Conservation (phyloP, 2,797 vertebrate species). For the Platyrinchus mystaceus region DNA sequence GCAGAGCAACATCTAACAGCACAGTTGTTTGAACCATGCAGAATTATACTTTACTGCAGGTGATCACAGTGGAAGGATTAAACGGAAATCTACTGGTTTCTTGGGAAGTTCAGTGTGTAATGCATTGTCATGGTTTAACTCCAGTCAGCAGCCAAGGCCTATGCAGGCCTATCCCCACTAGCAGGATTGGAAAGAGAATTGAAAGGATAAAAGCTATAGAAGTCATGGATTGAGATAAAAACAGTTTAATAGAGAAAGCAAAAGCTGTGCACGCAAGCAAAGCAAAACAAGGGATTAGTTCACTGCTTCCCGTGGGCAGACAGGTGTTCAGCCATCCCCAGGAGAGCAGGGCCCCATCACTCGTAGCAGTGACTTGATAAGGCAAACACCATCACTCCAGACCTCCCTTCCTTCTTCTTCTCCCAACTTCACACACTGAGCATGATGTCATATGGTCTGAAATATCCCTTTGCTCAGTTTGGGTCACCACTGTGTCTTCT, state of each 20-base stretch:
- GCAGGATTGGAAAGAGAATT: background rate
- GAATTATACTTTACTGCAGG: background rate
- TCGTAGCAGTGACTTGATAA: rapidly evolving
- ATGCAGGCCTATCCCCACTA: background rate
- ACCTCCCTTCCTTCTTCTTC: background rate
- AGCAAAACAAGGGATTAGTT: background rate
- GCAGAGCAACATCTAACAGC: background rate
- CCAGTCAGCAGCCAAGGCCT: background rate
- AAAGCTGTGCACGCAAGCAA: background rate
- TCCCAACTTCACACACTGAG: background rate
- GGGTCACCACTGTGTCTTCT: background rate
- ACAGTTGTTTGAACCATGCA: background rate
- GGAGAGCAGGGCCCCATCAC: background rate
- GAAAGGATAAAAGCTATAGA: background rate
- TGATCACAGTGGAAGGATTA: background rate
- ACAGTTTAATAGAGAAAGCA: background rate
- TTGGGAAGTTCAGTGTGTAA: background rate
- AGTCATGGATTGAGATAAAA: background rate
- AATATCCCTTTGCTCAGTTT: background rate
- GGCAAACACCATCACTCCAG: background rate
- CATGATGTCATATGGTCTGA: background rate
- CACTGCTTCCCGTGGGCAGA: background rate
- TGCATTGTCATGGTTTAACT: background rate
- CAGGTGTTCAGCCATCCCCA: background rate
- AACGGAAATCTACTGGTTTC: background rate